These are phyloP conservation scores for Hippopotamyrus pictus DNA, from an alignment of 2,797 vertebrate genomes.

Conservation along the genomic window DNA sequence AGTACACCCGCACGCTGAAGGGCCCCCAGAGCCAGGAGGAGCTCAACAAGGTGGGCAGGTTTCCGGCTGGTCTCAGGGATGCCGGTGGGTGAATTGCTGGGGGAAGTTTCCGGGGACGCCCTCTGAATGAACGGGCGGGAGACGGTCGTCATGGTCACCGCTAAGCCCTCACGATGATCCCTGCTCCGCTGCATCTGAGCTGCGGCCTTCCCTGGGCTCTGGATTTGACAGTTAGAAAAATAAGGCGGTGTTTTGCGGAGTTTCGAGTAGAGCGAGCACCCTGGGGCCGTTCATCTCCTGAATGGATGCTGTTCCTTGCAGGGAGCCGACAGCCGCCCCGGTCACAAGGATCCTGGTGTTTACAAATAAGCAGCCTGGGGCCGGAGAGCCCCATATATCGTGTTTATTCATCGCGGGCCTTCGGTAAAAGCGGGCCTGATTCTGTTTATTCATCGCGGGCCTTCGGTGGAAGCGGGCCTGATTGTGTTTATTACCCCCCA, in stretches of 20 bases:
- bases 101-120: background rate
- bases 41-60: constrained; percentile 8
- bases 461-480: background rate
- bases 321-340: background rate
- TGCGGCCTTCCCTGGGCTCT: background rate
- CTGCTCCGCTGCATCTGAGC: background rate
- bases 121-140: background rate
- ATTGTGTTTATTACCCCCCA: constrained; percentile 14
- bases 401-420: constrained; percentile 8
- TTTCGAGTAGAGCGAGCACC: background rate
- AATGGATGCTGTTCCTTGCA: background rate
- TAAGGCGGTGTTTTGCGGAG: background rate
- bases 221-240: background rate
- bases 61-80: background rate
- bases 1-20: constrained; percentile 70
- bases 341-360: background rate
- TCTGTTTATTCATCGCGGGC: constrained; percentile 10
- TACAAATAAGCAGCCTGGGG: background rate
- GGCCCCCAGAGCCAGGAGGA: constrained; percentile 35
- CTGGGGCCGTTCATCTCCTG: background rate
- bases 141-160: background rate
- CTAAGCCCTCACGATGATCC: background rate
- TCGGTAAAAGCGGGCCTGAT: background rate
- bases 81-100: background rate
- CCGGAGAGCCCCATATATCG: background rate